Evolutionary conservation across 2,888 invertebrate genomes (phyloP).

Genomic region (Pantelozetes paolii): DNA sequence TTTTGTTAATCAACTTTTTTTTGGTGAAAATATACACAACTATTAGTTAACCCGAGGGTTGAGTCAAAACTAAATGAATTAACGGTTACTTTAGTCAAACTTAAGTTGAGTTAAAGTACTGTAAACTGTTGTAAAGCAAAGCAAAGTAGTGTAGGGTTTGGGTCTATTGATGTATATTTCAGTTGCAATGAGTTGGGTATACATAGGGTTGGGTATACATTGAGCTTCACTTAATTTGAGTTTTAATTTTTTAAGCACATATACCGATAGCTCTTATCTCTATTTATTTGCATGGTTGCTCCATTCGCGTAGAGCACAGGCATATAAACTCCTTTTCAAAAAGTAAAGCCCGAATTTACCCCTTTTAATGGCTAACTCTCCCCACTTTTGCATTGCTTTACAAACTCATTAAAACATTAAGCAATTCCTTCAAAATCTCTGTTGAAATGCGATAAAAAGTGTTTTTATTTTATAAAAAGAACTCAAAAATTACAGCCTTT

Average conservation of each 20-base stretch:
- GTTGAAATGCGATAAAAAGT: slow-evolving; percentile 40
- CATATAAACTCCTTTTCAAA: slow-evolving; percentile 12
- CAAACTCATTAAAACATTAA: slow-evolving; percentile 42
- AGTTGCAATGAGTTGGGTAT: background rate
- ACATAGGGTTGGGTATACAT: slow-evolving; percentile 10
- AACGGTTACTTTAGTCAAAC: background rate
- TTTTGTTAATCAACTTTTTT: slow-evolving; percentile 26
- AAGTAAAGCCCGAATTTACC: slow-evolving; percentile 25
- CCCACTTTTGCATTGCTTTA: slow-evolving; percentile 39
- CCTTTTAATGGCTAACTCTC: slow-evolving; percentile 30
- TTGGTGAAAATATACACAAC: slow-evolving; percentile 27
- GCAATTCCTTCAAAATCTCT: slow-evolving; percentile 34
- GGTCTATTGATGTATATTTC: background rate
- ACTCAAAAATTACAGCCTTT: slow-evolving; percentile 40
- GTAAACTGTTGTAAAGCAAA: background rate
- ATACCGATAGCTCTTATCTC: slow-evolving; percentile 36
- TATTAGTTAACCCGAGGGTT: slow-evolving; percentile 18
- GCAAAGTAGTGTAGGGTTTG: background rate
- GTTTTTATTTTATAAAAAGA: slow-evolving; percentile 41
- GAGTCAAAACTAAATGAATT: slow-evolving; percentile 32
- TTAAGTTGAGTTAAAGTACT: slow-evolving; percentile 6
- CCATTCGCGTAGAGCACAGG: slow-evolving; percentile 2
- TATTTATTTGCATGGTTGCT: slow-evolving; percentile 34
- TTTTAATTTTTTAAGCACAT: slow-evolving; percentile 35
- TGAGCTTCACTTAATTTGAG: slow-evolving; percentile 26